Evolutionary conservation across 2,888 invertebrate species (phyloP), one percentile per base, ranked within the genome.

Genomic region (Epinotia ramella): DNA sequence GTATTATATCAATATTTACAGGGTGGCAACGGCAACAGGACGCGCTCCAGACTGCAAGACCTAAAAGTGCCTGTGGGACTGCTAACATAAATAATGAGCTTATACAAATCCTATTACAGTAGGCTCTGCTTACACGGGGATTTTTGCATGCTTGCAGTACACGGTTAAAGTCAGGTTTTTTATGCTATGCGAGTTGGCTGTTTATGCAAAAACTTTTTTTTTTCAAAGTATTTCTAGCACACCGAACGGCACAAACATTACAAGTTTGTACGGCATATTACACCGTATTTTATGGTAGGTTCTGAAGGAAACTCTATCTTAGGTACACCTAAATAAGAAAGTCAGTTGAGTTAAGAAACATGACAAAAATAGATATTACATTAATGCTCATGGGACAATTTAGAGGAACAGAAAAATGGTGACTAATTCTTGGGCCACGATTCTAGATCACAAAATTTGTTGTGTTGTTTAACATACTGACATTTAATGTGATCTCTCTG

Each of bases 31-130:
- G 66, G 56, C 44, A 69, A 69, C 56, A 63, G 73, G 60, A 67
- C 53, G 56, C 63, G 56, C 28, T 60, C 44, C 71, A 71, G 75
- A 62, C 75, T 60, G 57, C 67, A 76, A 76, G 73, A 69, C 76
- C 73, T 76, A 69, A 73, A 73, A 73, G 73, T 73, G 76, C 73
- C 68, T 73, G 64, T 18, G 73, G 76, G 73, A 76, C 67, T 20
- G 73, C 64, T 68, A 68, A 69, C 68, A 73, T 73, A 76, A 73
- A 77, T 84, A 86, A 86, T 82, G 79, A 81, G 85, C 84, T 86
- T 86, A 82, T 75, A 79, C 69, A 80, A 84, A 86, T 85, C 85
- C 84, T 83, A 84, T 86, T 86, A 84, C 73, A 46, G 77, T 77
- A 81, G 79, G 78, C 78, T 69, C 44, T 62, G 80, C 80, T 85